Base-by-base conservation (phyloP, 2,113 vertebrate species). In the Aegithalos caudatus region DNA sequence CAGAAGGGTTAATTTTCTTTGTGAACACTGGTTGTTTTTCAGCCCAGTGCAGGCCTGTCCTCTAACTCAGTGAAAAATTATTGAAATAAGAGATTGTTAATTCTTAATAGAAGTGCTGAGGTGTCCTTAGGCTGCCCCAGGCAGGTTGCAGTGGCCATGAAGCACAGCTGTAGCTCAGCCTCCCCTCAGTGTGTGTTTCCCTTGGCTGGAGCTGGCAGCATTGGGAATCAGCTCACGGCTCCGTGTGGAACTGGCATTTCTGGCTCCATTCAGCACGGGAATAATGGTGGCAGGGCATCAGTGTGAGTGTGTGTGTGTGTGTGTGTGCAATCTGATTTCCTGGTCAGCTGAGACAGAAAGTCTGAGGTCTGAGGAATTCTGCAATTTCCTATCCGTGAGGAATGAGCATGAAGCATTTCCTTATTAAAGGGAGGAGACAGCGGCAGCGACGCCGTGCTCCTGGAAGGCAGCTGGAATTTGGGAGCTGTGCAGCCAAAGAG, bases 291-390 rank as follows among this genome's bases (percentile, higher is more conserved):
- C 79, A 28, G 93, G 81, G 23, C 74, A 78, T 72, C 35, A 60
- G 35, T 25, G 37, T 33, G 35, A 11, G 22, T 9, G 3, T 19
- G 50, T 48, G 57, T 71, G 23, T 24, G 25, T 4, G 40, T 44
- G 42, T 17, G 42, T 44, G 29, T 53, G 79, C 11, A 93, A 66
- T 91, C 81, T 44, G 92, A 88, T 66, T 76, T 88, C 73, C 85
- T 71, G 19, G 3, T 70, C 92, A 67, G 85, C 77, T 65, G 81
- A 96, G 93, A 92, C 96, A 79, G 8, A 58, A 58, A 92, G 93
- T 80, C 94, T 92, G 91, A 92, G 88, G 57, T 50, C 80, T 54
- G 66, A 83, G 19, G 42, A 92, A 72, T 93, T 76, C 79, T 90
- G 81, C 91, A 64, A 28, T 94, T 96, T 80, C 92, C 88, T 88